Evolutionary conservation across 2,113 vertebrate species (phyloP), one percentile per base, ranked within the genome.

Genomic region (Gallinago media): DNA sequence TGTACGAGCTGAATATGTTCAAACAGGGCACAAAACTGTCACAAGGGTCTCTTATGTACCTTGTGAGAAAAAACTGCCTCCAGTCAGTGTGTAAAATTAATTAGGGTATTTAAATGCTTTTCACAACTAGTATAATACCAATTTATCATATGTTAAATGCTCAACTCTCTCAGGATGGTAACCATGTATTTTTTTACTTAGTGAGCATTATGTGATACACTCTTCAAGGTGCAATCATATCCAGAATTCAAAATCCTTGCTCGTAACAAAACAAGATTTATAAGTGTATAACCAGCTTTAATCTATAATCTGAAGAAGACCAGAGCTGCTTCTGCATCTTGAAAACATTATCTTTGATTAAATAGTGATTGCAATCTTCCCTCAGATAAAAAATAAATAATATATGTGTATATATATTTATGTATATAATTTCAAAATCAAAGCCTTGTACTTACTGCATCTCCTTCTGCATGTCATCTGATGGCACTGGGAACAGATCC

Each of bases 361-460:
- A 87, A 56, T 4, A 72, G 55, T 3, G 87, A 95, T 94, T 87
- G 40, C 62, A 56, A 88, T 95, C 95, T 94, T 63, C 66, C 91
- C 76, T 80, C 70, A 95, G 88, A 94, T 94, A 46, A 95, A 95
- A 93, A 77, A 74, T 14, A 40, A 47, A 65, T 18, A 54, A 47
- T 9, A 32, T 7, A 32, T 58, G 3, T 77, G 20, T 94, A 15
- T 86, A 9, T 93, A 25, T 88, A 88, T 88, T 83, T 94, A 95
- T 76, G 91, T 72, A 79, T 66, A 73, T 67, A 10, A 74, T 92
- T 95, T 96, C 75, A 83, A 96, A 96, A 96, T 90, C 85, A 95
- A 97, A 96, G 88, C 94, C 66, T 82, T 92, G 47, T 63, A 70
- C 58, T 40, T 63, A 70, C 47, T 67, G 78, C 82, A 87, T 74